Base-by-base conservation (phyloP, 2,888 invertebrate genomes). In the Leucophenga montana region DNA sequence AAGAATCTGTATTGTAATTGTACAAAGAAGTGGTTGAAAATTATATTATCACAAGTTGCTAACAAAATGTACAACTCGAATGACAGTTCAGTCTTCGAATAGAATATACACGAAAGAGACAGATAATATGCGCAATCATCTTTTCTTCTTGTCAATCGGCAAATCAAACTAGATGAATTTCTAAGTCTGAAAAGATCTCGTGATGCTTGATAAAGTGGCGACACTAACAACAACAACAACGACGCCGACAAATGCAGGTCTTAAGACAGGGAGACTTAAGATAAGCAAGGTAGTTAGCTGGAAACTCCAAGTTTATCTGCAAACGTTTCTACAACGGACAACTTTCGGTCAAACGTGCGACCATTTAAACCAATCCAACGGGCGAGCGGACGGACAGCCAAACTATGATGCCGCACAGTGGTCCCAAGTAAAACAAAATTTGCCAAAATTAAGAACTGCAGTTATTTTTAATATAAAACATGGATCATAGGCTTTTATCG, bases 151-250 rank as follows among this genome's bases (percentile, higher is more conserved):
- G 39, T 39, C 39, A 39, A 72, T 59, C 33, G 16, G 31, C 13
- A 59, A 27, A 27, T n/a, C 70, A 67, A 73, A 62, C 70, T 62
- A 73, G 73, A 59, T 73, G 73, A 73, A 70, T 66, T 62, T 73
- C 70, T 33, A 33, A 59, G 59, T n/a, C 59, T 27, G n/a, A 33
- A 16, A 56, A 39, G 39, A 22, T 56, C 22, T 22, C 13, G 13
- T 3, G 59, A 14, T 59, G 22, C n/a, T 33, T 39, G 57, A 31
- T 44, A 56, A 46, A 56, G 27, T 48, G 20, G 50, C 62, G 53
- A n/a, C 50, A 33, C 22, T 73, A 74, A 77, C 67, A 66, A 77
- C 72, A 57, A 53, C 61, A 48, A 39, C 27, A 53, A n/a, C 33
- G 20, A 50, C 48, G 22, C n/a, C 14, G 22, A 48, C 61, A 16